Percentiles rank a stretch among this genome's conserved stretches.
Evolutionary conservation across 2,888 invertebrate genomes (phyloP).

Genomic region (Eucera pruinosa): DNA sequence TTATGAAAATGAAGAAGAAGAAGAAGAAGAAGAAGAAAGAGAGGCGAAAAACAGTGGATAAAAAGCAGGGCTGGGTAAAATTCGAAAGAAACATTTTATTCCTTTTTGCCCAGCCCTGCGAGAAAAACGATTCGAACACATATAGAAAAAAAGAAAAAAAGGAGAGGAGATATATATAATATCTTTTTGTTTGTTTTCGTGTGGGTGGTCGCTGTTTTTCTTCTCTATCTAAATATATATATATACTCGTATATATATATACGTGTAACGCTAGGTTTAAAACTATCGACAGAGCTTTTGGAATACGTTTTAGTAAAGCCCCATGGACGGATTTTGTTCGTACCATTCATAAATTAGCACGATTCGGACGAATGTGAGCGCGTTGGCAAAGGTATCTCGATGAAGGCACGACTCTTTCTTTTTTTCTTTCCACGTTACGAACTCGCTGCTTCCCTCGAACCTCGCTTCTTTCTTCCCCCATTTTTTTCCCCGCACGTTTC

Average conservation of each 20-base stretch:
- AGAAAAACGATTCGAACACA: too few relatives aligned
- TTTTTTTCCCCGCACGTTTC: too few relatives aligned
- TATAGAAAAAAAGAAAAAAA: too few relatives aligned
- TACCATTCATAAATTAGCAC: conserved; percentile 80
- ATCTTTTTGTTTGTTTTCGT: too few relatives aligned
- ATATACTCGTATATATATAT: too few relatives aligned
- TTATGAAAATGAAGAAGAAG: too few relatives aligned
- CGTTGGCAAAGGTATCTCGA: conserved; percentile 74
- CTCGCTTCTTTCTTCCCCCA: conserved; percentile 37
- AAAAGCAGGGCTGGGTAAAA: conserved; percentile 46
- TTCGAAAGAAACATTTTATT: conserved; percentile 37
- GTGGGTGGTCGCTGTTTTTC: conserved; percentile 34
- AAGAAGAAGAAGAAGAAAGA: too few relatives aligned
- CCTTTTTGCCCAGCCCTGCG: too few relatives aligned
- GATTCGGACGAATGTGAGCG: conserved; percentile 80
- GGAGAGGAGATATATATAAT: too few relatives aligned
- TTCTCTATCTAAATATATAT: conserved; percentile 40
- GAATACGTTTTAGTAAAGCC: conserved; percentile 81
- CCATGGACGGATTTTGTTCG: conserved; percentile 83
- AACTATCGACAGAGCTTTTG: conserved; percentile 79
- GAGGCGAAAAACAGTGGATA: conserved; percentile 46
- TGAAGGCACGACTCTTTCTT: conserved; percentile 80
- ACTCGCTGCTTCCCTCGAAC: conserved; percentile 34
- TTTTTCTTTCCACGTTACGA: conserved; percentile 63
- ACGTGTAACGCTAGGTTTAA: conserved; percentile 65